Conservation (phyloP, 2,113 vertebrate species). For the Malurus alboscapulatus region DNA sequence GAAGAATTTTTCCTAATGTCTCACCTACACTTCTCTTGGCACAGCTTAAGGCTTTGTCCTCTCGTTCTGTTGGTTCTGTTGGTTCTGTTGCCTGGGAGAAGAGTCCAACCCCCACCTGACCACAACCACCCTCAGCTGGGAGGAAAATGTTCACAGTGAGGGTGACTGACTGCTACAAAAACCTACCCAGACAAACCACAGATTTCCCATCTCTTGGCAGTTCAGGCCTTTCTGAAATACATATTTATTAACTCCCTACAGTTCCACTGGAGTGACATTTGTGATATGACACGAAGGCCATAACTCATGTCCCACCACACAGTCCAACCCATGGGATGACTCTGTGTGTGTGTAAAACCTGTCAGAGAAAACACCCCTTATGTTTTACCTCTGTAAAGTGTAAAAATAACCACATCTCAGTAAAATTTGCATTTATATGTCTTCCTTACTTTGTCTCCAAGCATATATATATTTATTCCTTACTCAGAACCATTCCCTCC, state of each 20-base stretch:
- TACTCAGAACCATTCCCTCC: background rate
- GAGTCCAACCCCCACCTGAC: too few species aligned
- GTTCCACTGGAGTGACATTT: background rate
- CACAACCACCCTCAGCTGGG: background rate
- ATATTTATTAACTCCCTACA: background rate
- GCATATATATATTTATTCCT: background rate
- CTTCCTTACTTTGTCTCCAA: background rate
- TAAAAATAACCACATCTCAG: background rate
- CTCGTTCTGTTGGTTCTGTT: too few species aligned
- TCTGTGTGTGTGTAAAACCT: background rate
- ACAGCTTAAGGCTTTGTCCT: too few species aligned
- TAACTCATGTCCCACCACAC: rapidly evolving
- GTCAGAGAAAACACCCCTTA: background rate
- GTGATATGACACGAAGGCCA: too few species aligned
- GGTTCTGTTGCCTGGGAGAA: too few species aligned
- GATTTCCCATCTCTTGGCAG: background rate
- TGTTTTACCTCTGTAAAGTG: background rate
- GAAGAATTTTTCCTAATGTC: too few species aligned
- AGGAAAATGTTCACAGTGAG: rapidly evolving
- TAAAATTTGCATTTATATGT: background rate
- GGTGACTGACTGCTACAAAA: background rate
- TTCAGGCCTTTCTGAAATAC: background rate
- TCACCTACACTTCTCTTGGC: too few species aligned
- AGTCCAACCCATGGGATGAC: rapidly evolving
- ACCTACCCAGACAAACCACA: background rate